Evolutionary conservation across 2,888 invertebrate species (phyloP).

Genomic region (Philereme transversata): DNA sequence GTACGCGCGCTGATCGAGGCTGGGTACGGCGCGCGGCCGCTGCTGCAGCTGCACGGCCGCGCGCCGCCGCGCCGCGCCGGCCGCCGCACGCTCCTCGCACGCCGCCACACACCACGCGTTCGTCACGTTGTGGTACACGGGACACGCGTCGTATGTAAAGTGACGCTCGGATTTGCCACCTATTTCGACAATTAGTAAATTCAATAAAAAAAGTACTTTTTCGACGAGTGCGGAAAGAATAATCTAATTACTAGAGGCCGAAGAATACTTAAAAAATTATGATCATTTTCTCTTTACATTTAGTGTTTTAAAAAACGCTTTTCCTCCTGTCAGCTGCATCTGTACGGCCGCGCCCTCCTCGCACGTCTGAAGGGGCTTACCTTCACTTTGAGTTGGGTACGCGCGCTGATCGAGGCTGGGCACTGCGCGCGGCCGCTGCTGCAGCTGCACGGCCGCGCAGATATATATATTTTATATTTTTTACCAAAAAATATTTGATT

Average conservation of each 20-base stretch:
- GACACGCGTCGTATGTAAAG: constrained; percentile 96
- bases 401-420: constrained; percentile 88
- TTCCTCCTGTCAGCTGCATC: constrained; percentile 37
- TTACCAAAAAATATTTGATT: too few relatives aligned
- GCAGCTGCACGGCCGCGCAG: constrained; percentile 66
- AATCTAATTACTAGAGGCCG: too few relatives aligned
- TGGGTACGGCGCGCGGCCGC: constrained; percentile 75
- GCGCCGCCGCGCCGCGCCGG: constrained; percentile 78
- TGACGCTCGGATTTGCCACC: constrained; percentile 91
- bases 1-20: constrained; percentile 88
- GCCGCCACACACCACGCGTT: constrained; percentile 85
- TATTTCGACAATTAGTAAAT: constrained; percentile 31
- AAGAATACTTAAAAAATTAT: too few relatives aligned
- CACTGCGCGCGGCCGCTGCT: constrained; percentile 66
- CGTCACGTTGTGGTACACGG: constrained; percentile 89
- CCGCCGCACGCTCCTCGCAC: constrained; percentile 86
- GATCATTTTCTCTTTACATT: too few relatives aligned
- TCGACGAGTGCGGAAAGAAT: too few relatives aligned
- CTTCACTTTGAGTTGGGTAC: constrained; percentile 86
- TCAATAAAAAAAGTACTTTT: neutral
- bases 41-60: constrained; percentile 58
- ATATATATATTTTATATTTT: too few relatives aligned
- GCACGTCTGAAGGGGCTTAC: constrained; percentile 65
- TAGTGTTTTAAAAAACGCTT: too few relatives aligned
- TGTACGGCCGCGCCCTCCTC: constrained; percentile 77